These are phyloP conservation scores for Aphis craccivora DNA, from an alignment of 1,140 invertebrate species.

Conservation along the genomic window DNA sequence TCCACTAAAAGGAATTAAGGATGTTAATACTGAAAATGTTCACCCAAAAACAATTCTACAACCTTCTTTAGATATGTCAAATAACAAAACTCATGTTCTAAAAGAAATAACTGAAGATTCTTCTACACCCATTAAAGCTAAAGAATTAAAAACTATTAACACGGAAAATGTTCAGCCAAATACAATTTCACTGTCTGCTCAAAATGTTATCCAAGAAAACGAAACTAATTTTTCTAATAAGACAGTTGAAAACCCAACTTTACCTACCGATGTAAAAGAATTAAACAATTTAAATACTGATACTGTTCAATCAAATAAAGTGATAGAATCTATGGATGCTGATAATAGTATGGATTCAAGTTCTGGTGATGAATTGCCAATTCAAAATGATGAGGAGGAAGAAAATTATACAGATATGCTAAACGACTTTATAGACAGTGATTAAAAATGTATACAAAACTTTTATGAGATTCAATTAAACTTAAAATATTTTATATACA, in stretches of 20 bases:
- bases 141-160: neutral
- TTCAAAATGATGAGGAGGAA: neutral
- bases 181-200: too few species aligned
- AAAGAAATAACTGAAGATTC: neutral
- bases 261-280: neutral
- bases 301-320: neutral
- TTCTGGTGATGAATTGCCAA: neutral
- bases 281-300: neutral
- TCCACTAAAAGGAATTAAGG: neutral
- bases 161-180: neutral
- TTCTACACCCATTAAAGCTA: neutral
- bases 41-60: neutral
- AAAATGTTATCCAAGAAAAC: neutral
- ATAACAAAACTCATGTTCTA: neutral
- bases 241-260: neutral
- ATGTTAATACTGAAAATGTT: neutral
- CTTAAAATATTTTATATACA: neutral
- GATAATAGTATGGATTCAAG: neutral
- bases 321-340: constrained; percentile 17
- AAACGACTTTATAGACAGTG: constrained; percentile 43
- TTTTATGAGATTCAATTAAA: neutral
- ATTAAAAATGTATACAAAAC: constrained; percentile 15
- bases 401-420: constrained; percentile 20
- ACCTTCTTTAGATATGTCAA: neutral
- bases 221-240: neutral